Base-by-base conservation (phyloP, 2,113 vertebrate genomes). In the Rhineura floridana region DNA sequence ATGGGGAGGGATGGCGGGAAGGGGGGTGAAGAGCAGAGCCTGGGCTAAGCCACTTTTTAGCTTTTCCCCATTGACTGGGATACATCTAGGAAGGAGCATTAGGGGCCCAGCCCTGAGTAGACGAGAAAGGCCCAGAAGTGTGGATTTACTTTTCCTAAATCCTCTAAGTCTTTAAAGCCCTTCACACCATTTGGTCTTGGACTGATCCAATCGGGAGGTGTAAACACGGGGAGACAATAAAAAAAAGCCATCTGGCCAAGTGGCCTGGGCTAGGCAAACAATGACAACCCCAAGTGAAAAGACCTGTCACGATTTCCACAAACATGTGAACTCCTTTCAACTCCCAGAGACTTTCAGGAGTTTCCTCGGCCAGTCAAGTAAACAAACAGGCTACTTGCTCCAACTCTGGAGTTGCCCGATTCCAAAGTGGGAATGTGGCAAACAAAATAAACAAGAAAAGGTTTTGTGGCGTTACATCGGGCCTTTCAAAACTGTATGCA, bases 181-280 rank as follows among this genome's bases (percentile, higher is more conserved):
- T 97, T 97, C 97, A 97, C 96, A 98, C 98, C 99, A 98, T 99
- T 99, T 99, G 98, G 98, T 98, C 97, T 96, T 95, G 96, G 97
- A 97, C 96, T 97, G 98, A 98, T 98, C 98, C 98, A 98, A 97
- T 97, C 97, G 96, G 86, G 97, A 99, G 98, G 98, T 98, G 98
- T 97, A 98, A 98, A 98, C 97, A 97, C 97, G 96, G 97, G n/a
- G 97, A 98, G 98, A 99, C 98, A 98, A 98, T 98, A 98, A 99
- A 98, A 99, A 98, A 95, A 97, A 98, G 96, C 98, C 98, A 99
- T 98, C 98, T 99, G 98, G 98, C 97, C 95, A 95, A 97, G 98
- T 97, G 97, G 98, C 98, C 98, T n/a, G 98, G 97, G 55, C 97
- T 96, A 96, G 98, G 98, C 97, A 97, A 98, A 99, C 98, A 99